Evolutionary conservation across 2,888 invertebrate genomes (phyloP).

Genomic region (Eumerus sabulonum): DNA sequence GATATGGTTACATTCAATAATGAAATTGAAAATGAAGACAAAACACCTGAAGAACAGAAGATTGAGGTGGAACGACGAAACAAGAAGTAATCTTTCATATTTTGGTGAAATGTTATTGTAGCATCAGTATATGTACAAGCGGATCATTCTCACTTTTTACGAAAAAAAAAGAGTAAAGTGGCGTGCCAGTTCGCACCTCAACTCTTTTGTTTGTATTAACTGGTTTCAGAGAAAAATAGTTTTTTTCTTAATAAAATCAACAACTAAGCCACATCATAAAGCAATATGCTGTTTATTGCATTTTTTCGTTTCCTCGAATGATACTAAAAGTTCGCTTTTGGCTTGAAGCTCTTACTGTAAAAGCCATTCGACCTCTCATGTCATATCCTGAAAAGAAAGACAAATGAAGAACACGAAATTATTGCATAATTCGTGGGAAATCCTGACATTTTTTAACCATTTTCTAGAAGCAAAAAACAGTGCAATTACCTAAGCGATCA

Average conservation of each 20-base stretch:
- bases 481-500: conserved; percentile 59
- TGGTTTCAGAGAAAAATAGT: too few relatives aligned
- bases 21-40: conserved; percentile 61
- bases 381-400: conserved; percentile 34
- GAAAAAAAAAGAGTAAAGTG: not conserved
- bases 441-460: conserved; percentile 23
- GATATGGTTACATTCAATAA: conserved; percentile 41
- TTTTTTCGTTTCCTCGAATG: conserved; percentile 36
- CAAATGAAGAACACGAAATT: conserved; percentile 46
- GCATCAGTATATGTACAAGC: not conserved
- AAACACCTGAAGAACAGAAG: not conserved
- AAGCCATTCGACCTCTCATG: conserved; percentile 45
- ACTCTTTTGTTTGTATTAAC: conserved; percentile 33
- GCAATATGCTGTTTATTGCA: conserved; percentile 18
- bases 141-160: too few relatives aligned
- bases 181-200: conserved; percentile 33
- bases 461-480: conserved; percentile 42
- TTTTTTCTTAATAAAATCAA: too few relatives aligned
- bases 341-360: not conserved
- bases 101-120: conserved; percentile 30
- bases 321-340: conserved; percentile 37
- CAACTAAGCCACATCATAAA: too few relatives aligned
- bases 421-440: conserved; percentile 66
- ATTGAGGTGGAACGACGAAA: not conserved
- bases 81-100: conserved; percentile 18